Percentiles rank a stretch among this genome's conserved stretches.
phyloP scores from a whole-genome alignment of 2,888 invertebrate species.

The Aphrophora alni region DNA sequence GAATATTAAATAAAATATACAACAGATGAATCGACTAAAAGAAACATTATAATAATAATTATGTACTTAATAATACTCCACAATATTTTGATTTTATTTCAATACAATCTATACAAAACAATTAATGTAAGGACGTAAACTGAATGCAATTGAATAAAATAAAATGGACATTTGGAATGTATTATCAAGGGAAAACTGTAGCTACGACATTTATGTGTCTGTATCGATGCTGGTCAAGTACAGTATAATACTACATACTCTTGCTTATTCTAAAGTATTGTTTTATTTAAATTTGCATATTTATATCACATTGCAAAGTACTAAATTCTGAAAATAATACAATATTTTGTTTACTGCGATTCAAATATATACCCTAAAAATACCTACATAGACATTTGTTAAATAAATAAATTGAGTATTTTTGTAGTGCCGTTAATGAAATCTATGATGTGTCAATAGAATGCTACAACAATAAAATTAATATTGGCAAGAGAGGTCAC shows the following conservation, averaged over 20 bases:
- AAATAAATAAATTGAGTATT: neutral
- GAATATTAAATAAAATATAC: neutral
- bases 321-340: neutral
- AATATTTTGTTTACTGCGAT: neutral
- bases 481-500: too few relatives aligned
- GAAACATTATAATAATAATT: neutral
- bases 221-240: neutral
- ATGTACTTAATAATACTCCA: constrained; percentile 6
- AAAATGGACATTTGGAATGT: neutral
- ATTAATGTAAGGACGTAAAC: neutral
- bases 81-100: constrained; percentile 9
- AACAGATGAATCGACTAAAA: neutral
- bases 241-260: neutral
- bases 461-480: too few relatives aligned
- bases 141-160: neutral
- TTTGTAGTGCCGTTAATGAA: neutral
- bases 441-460: too few relatives aligned
- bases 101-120: neutral
- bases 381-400: neutral
- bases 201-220: neutral
- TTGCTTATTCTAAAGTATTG: neutral
- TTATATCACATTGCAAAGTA: neutral
- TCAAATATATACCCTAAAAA: neutral
- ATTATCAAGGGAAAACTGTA: neutral
- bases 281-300: neutral